Evolutionary conservation across 2,888 invertebrate genomes (phyloP).

Genomic region (Apotomis capreana): DNA sequence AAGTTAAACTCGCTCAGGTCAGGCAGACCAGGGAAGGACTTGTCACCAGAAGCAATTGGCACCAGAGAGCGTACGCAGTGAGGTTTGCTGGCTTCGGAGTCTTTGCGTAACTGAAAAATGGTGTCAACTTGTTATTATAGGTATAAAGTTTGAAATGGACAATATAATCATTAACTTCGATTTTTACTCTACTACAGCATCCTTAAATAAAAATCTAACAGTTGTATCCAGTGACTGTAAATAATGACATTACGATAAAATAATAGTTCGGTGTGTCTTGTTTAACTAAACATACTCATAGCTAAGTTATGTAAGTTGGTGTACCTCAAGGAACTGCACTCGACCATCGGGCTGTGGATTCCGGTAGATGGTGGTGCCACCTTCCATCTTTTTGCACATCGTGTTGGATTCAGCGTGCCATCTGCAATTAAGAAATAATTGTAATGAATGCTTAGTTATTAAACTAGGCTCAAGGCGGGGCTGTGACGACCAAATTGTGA

Average conservation of each 20-base stretch:
- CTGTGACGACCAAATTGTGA: too few species aligned
- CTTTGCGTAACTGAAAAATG: conserved; percentile 56
- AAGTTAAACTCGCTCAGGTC: conserved; percentile 61
- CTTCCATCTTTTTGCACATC: conserved; percentile 64
- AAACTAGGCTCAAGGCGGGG: too few species aligned
- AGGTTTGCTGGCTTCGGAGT: conserved; percentile 54
- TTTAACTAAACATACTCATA: too few species aligned
- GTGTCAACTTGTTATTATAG: too few species aligned
- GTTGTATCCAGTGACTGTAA: too few species aligned
- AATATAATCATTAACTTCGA: too few species aligned
- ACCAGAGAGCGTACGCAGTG: conserved; percentile 56
- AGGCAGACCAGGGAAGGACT: conserved; percentile 65
- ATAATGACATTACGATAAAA: too few species aligned
- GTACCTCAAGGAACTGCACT: conserved; percentile 59
- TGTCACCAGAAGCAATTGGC: conserved; percentile 50
- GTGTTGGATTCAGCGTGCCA: conserved; percentile 65
- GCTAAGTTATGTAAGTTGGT: background rate
- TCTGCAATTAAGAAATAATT: conserved; percentile 49
- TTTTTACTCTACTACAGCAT: too few species aligned
- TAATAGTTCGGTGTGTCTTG: too few species aligned
- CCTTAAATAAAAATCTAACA: too few species aligned
- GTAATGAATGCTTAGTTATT: too few species aligned
- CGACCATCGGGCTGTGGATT: conserved; percentile 52
- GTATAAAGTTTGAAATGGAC: too few species aligned
- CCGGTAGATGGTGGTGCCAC: conserved; percentile 60